Base-by-base conservation (phyloP, 2,113 vertebrate species). In the Potamarius usumacintae region DNA sequence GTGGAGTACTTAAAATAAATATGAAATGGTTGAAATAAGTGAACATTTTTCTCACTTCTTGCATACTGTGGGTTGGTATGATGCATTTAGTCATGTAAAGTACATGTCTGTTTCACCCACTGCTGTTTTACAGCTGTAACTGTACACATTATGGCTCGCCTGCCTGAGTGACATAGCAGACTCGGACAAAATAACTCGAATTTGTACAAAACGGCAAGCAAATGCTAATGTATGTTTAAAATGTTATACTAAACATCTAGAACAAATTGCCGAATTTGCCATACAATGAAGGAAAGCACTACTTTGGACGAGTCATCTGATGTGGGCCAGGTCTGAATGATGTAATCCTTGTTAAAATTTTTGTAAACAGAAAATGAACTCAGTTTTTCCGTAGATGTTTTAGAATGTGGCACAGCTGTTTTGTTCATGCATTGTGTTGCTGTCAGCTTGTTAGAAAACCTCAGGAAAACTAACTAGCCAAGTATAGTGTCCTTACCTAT, bases 321-420 rank as follows among this genome's bases (percentile, higher is more conserved):
- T 62, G 79, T 82, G 30, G 7, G 10, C 62, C 79, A 62, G 79
- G 30, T 62, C 34, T 62, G 34, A 62, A 62, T 82, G 79, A 82
- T 82, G 79, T 82, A 82, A 82, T 82, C 57, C 58, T 34, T 48
- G 55, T 82, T 62, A 79, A 18, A 4, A 62, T 58, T 57, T 79
- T 80, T 27, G 57, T 82, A 62, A 25, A 25, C 79, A 82, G 53
- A 12, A 62, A 82, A 62, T 62, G 57, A 82, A 62, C 79, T 82
- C 78, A 48, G 30, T 62, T 82, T 82, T 82, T 82, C 79, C 79
- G 3, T 82, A 11, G 18, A 25, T 82, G 79, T 62, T 82, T 82
- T 25, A 62, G 58, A 62, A 34, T 42, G 53, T 30, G 53, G 78
- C 7, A 27, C 34, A 85, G 42, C 76, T 79, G 72, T 67, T 84